Percentiles rank a stretch among this genome's conserved stretches.
These are phyloP conservation scores for Circaetus cinerascens DNA, from an alignment of 2,113 vertebrate genomes.

Conservation along the genomic window DNA sequence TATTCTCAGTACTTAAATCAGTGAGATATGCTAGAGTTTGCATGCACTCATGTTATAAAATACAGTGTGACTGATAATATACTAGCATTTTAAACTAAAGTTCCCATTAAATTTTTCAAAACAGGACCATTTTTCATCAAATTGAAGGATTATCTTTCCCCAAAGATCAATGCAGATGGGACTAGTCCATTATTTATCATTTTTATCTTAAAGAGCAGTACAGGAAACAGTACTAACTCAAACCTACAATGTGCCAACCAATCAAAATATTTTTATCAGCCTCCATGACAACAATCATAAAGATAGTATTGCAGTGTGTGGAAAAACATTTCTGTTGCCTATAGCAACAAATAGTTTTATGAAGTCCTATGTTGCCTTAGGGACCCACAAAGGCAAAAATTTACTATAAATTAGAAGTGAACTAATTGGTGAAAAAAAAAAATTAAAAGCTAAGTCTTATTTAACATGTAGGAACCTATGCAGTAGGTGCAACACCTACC, in stretches of 20 bases:
- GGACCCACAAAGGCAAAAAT: neutral
- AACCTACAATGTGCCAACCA: neutral
- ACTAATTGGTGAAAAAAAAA: neutral
- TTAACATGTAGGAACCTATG: neutral
- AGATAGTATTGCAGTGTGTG: neutral
- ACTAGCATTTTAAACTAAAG: neutral
- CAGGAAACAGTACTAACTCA: neutral
- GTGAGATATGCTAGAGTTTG: neutral
- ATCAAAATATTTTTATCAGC: conserved; percentile 51
- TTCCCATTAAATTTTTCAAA: neutral
- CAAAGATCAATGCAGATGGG: neutral
- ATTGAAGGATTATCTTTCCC: neutral
- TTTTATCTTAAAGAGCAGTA: neutral
- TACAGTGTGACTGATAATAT: neutral
- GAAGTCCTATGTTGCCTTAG: neutral
- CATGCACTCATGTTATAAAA: neutral
- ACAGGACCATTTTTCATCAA: neutral
- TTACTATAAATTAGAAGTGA: neutral
- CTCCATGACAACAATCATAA: conserved; percentile 17
- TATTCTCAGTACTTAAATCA: neutral
- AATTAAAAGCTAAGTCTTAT: neutral
- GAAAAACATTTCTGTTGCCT: conserved; percentile 20
- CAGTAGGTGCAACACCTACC: neutral
- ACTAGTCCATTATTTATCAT: neutral
- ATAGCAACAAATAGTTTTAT: conserved; percentile 21